Percentiles rank a stretch among this genome's conserved stretches.
phyloP scores from a whole-genome alignment of 1,140 invertebrate species.

The Andricus grossulariae region DNA sequence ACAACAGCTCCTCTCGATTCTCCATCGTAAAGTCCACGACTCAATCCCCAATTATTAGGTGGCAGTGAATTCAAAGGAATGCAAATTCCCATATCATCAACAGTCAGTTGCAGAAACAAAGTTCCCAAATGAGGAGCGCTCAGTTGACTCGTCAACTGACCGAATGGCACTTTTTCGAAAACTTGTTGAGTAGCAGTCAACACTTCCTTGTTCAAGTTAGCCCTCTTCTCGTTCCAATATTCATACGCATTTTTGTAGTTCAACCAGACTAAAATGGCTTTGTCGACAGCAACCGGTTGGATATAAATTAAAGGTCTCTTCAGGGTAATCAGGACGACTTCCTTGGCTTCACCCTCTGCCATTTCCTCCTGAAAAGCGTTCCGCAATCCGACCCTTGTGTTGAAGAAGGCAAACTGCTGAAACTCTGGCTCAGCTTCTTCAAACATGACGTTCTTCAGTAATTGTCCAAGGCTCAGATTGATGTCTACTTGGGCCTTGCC shows the following conservation, averaged over 20 bases:
- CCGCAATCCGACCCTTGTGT: conserved; percentile 90
- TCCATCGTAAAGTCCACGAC: conserved; percentile 82
- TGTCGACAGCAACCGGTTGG: conserved; percentile 96
- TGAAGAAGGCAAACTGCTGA: conserved; percentile 97
- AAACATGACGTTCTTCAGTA: conserved; percentile 94
- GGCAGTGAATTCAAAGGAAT: conserved; percentile 91
- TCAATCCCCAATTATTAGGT: conserved; percentile 80
- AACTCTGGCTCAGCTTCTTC: conserved; percentile 98
- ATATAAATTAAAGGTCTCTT: conserved; percentile 95
- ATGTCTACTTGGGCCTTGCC: conserved; percentile 95
- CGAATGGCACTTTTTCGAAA: conserved; percentile 84
- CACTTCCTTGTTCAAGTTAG: conserved; percentile 91
- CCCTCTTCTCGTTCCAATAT: conserved; percentile 97
- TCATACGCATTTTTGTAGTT: conserved; percentile 99
- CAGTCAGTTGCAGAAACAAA: conserved; percentile 94
- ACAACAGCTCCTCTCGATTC: conserved; percentile 94
- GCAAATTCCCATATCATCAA: conserved; percentile 98
- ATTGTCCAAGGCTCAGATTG: conserved; percentile 95
- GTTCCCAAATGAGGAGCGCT: conserved; percentile 88
- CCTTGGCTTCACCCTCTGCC: conserved; percentile 91
- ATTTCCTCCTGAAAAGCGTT: conserved; percentile 95
- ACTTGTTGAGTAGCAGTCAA: conserved; percentile 88
- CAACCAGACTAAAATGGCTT: conserved; percentile 97
- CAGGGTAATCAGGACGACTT: conserved; percentile 94
- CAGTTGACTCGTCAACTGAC: conserved; percentile 85